Percentiles rank a stretch among this genome's conserved stretches.
Evolutionary conservation across 2,888 invertebrate species (phyloP).

Genomic region (Brachycybe producta): DNA sequence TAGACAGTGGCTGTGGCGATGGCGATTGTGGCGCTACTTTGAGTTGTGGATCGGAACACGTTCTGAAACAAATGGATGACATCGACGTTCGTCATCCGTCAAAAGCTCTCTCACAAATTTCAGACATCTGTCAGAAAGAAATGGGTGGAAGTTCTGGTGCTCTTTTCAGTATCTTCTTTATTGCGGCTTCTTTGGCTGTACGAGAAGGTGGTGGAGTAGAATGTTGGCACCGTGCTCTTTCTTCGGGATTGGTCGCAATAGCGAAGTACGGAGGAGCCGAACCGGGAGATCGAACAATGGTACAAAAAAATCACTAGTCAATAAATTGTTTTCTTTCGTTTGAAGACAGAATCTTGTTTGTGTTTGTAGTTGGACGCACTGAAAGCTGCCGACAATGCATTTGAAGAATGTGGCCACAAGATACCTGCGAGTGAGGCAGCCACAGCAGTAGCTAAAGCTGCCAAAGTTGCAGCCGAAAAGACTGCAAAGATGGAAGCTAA

Average conservation of each 20-base stretch:
- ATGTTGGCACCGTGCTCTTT: conserved; percentile 45
- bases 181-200: conserved; percentile 41
- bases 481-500: conserved; percentile 40
- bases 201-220: conserved; percentile 12
- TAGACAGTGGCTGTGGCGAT: conserved; percentile 58
- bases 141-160: conserved; percentile 72
- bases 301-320: too few species aligned
- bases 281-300: conserved; percentile 63
- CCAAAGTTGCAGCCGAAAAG: conserved; percentile 30
- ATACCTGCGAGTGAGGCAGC: not conserved
- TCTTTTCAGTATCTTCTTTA: conserved; percentile 60
- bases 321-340: not conserved
- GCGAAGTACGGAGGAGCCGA: conserved; percentile 57
- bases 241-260: conserved; percentile 45
- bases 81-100: conserved; percentile 5
- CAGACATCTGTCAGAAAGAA: conserved; percentile 28
- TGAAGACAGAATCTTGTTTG: too few species aligned
- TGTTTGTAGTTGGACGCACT: conserved; percentile 11
- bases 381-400: not conserved
- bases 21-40: conserved; percentile 62
- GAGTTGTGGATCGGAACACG: conserved; percentile 44
- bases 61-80: too few species aligned
- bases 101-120: conserved; percentile 4
- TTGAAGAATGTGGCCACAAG: not conserved
- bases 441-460: conserved; percentile 23